These are phyloP conservation scores for Corella eumyota DNA, from an alignment of 23 tunicate genomes.

Conservation along the genomic window DNA sequence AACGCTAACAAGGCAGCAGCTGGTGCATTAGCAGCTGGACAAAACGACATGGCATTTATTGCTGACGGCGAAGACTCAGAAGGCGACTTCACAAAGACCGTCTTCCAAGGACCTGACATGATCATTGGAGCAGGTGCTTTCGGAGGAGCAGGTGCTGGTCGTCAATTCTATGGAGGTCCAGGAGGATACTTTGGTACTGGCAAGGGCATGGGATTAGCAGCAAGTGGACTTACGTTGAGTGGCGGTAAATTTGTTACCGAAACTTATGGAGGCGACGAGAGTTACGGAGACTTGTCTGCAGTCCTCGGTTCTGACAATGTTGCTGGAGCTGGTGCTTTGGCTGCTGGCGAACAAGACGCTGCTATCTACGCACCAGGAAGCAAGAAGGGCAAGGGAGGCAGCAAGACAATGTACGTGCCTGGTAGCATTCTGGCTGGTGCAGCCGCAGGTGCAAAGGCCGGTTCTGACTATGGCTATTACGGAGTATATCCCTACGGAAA, in stretches of 20 bases:
- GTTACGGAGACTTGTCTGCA: slow-evolving; percentile 8
- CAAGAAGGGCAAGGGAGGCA: slow-evolving; percentile 13
- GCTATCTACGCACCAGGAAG: slow-evolving; percentile 6
- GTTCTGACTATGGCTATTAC: not conserved
- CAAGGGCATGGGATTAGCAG: too few relatives aligned
- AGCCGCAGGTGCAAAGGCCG: not conserved
- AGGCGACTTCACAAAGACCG: too few relatives aligned
- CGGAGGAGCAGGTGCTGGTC: not conserved
- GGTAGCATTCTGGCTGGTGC: slow-evolving; percentile 12
- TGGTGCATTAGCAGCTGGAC: too few relatives aligned
- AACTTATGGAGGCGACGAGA: slow-evolving; percentile 1
- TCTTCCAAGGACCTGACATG: too few relatives aligned
- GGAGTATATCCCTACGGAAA: not conserved
- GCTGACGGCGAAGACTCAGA: too few relatives aligned
- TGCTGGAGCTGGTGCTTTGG: too few relatives aligned
- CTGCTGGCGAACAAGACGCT: slow-evolving; percentile 20
- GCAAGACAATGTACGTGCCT: slow-evolving; percentile 14
- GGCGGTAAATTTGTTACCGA: slow-evolving; percentile 5
- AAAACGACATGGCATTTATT: too few relatives aligned
- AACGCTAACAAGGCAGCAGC: too few relatives aligned
- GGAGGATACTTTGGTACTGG: too few relatives aligned
- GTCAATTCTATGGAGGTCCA: too few relatives aligned
- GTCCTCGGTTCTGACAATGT: slow-evolving; percentile 2
- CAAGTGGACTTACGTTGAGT: too few relatives aligned
- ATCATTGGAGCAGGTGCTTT: too few relatives aligned